Conservation (phyloP, 2,797 vertebrate genomes). For the Garrulus glandarius region DNA sequence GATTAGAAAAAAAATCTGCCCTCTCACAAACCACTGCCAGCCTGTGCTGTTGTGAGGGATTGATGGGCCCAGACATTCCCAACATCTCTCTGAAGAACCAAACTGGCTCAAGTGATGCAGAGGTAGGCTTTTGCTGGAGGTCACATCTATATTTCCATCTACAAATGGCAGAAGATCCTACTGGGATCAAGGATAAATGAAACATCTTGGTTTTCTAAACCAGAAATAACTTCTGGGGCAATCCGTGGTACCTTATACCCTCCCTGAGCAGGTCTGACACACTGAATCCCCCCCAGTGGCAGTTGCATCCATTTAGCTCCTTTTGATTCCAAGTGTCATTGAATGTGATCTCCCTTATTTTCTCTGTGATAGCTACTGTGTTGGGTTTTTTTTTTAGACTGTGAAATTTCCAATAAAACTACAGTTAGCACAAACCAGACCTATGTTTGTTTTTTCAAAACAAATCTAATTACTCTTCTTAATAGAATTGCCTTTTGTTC, state of each 20-base stretch:
- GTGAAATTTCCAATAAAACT: not conserved
- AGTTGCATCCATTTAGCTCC: not conserved
- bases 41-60: not conserved
- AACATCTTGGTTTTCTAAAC: not conserved
- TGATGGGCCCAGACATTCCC: not conserved
- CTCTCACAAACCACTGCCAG: not conserved
- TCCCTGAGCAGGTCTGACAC: not conserved
- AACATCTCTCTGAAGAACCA: not conserved
- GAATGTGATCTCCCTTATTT: not conserved
- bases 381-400: not conserved
- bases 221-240: not conserved
- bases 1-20: not conserved
- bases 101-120: not conserved
- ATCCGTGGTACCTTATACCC: accelerated
- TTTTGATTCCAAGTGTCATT: not conserved
- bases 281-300: not conserved
- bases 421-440: not conserved
- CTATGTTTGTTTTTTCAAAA: constrained; percentile 10
- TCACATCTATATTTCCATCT: not conserved
- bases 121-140: not conserved
- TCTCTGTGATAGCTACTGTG: not conserved
- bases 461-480: constrained; percentile 22
- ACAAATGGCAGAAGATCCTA: not conserved
- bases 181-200: not conserved
- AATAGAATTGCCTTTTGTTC: constrained; percentile 16